These are phyloP conservation scores for Drosophila miranda DNA, from an alignment of 1,140 invertebrate genomes.

Conservation along the genomic window DNA sequence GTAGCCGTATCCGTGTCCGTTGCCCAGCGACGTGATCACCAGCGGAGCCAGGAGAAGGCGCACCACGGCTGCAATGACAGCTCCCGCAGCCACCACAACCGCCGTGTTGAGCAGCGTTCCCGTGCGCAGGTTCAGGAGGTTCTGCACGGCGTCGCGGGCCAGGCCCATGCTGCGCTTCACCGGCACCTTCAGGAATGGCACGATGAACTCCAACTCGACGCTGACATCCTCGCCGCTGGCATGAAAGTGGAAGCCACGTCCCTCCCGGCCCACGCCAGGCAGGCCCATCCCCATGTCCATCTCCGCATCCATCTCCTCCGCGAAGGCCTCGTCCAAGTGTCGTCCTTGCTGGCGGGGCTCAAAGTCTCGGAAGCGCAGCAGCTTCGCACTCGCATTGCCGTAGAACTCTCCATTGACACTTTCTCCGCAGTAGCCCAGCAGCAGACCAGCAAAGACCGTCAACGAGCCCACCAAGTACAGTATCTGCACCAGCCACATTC, in stretches of 20 bases:
- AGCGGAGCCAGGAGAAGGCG: conserved; percentile 59
- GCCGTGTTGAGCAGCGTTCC: conserved; percentile 59
- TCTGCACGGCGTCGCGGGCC: conserved; percentile 54
- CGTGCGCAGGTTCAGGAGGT: conserved; percentile 55
- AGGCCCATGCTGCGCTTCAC: conserved; percentile 59
- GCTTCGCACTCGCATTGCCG: conserved; percentile 41
- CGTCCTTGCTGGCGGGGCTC: conserved; percentile 50
- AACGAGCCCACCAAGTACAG: conserved; percentile 25
- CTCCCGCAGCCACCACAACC: conserved; percentile 64
- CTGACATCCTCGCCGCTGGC: conserved; percentile 65
- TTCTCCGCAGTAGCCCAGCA: conserved; percentile 18
- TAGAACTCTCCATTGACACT: conserved; percentile 38
- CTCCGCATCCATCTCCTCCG: background rate
- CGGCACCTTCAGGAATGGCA: conserved; percentile 62
- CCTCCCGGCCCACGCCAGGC: conserved; percentile 32
- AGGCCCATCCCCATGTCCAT: background rate
- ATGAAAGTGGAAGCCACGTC: conserved; percentile 70
- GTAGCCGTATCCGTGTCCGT: conserved; percentile 50
- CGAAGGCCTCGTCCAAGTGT: no score
- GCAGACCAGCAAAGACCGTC: conserved; percentile 14
- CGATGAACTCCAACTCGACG: conserved; percentile 74
- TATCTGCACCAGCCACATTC: conserved; percentile 41
- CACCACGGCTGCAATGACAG: conserved; percentile 59
- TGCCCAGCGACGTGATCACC: conserved; percentile 41
- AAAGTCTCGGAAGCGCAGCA: conserved; percentile 70